phyloP scores from a whole-genome alignment of 1,140 invertebrate genomes.

The Aphelinus atriplicis region DNA sequence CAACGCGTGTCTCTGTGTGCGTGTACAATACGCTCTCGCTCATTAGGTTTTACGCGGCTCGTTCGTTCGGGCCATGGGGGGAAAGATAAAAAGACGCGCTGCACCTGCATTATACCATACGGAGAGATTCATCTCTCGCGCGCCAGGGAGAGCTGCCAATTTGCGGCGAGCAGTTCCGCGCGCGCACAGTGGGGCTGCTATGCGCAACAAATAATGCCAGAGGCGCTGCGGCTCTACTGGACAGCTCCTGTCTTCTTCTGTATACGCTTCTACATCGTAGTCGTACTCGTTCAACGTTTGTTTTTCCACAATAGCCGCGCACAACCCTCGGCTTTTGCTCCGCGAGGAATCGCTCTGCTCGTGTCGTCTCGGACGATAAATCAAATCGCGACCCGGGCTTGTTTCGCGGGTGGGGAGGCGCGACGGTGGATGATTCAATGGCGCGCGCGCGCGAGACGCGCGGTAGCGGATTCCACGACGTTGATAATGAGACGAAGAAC shows the following conservation, averaged over 20 bases:
- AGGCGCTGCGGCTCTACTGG: background rate
- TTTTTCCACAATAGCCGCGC: too few relatives aligned
- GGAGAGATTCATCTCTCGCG: slow-evolving; percentile 27
- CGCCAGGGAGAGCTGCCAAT: slow-evolving; percentile 26
- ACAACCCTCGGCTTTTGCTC: background rate
- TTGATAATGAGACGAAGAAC: background rate
- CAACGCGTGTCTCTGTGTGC: slow-evolving; percentile 2
- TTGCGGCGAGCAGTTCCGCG: background rate
- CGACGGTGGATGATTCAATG: background rate
- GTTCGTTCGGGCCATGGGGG: too few relatives aligned
- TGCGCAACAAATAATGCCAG: slow-evolving; percentile 11
- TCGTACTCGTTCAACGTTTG: too few relatives aligned
- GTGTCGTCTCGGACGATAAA: background rate
- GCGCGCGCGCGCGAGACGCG: background rate
- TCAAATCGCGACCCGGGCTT: too few relatives aligned
- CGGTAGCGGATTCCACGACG: background rate
- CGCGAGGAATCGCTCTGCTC: background rate
- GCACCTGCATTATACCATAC: slow-evolving; percentile 10
- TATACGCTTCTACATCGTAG: too few relatives aligned
- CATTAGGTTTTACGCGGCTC: slow-evolving; percentile 10
- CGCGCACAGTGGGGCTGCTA: too few relatives aligned
- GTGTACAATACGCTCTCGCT: background rate
- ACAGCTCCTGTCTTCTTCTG: too few relatives aligned
- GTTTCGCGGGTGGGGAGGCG: too few relatives aligned
- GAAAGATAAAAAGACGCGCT: background rate